Base-by-base conservation (phyloP, 2,113 vertebrate species). In the Psilopsiagon aymara region DNA sequence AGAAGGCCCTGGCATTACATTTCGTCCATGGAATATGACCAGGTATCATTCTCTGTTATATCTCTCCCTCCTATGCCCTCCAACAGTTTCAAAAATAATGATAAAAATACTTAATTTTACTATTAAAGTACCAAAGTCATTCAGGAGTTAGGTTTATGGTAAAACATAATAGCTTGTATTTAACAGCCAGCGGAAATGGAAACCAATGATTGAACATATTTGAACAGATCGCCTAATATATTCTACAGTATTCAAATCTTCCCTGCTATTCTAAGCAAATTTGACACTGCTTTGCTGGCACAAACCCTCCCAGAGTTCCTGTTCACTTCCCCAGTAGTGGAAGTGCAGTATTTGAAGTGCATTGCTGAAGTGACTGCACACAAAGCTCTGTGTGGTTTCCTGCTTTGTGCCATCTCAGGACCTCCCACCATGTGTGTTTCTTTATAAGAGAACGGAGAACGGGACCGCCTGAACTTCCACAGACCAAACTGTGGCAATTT, bases 1-100 rank as follows among this genome's bases (percentile, higher is more conserved):
- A 13, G 74, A 73, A 80, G 57, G 68, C 76, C 37, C 64, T 82
- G 90, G 97, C 13, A 0, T 96, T 96, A 52, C 77, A 60, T 97
- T 96, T 96, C 95, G 94, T 80, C 70, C 53, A 0, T 67, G 90
- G 92, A 93, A 82, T 90, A 92, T 83, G 57, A 95, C 85, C 82
- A 90, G 71, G 8, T 73, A 37, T 92, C 87, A 43, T 51, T 57
- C 73, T 79, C 27, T 0, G 52, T 47, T 44, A 57, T 43, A 80
- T 66, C 66, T 91, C 12, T 60, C 35, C 25, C 25, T 33, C 1
- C 20, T 51, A 0, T 39, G 64, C 39, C 84, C 43, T 92, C 31
- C 35, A 57, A 25, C 17, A 21, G 28, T 75, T 88, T 47, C 8
- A 53, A 82, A 75, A 78, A 31, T 13, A 59, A 35, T 31, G 25